Conservation (phyloP, 2,888 invertebrate genomes). For the Drosophila colorata region DNA sequence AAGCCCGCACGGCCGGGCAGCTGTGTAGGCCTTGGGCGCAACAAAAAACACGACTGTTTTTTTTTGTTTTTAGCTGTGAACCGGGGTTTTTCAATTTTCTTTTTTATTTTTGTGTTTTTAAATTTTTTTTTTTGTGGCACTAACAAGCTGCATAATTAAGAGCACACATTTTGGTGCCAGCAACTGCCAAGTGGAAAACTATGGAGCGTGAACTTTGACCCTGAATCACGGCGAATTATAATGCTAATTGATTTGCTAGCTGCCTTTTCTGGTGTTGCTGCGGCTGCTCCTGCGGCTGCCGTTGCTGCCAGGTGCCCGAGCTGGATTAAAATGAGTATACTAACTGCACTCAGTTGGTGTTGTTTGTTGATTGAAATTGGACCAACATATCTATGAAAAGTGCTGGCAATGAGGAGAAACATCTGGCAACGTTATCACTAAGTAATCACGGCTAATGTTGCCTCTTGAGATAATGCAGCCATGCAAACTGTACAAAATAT, state of each 20-base stretch:
- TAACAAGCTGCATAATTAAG: conserved; percentile 71
- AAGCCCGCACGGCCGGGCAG: background rate
- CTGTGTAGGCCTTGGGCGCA: conserved; percentile 35
- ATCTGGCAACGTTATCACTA: conserved; percentile 4
- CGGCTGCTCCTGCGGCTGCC: background rate
- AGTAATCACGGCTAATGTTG: conserved; percentile 2
- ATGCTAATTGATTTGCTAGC: conserved; percentile 23
- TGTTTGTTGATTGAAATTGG: conserved; percentile 13
- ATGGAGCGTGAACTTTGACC: conserved; percentile 29
- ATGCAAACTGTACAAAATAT: no score
- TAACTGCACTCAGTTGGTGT: background rate
- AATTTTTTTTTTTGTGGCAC: conserved; percentile 18
- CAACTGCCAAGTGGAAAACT: conserved; percentile 21
- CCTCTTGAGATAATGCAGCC: no score
- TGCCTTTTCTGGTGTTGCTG: background rate
- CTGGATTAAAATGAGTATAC: background rate
- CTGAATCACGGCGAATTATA: conserved; percentile 2
- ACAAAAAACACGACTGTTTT: conserved; percentile 4
- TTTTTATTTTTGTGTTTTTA: background rate
- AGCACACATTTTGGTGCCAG: conserved; percentile 37
- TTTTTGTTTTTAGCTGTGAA: conserved; percentile 14
- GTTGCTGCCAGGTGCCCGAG: background rate
- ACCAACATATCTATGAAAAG: background rate
- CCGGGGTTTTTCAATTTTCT: conserved; percentile 3
- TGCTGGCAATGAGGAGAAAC: background rate